These are phyloP conservation scores for Sprattus sprattus DNA, from an alignment of 2,113 vertebrate species.

Conservation along the genomic window DNA sequence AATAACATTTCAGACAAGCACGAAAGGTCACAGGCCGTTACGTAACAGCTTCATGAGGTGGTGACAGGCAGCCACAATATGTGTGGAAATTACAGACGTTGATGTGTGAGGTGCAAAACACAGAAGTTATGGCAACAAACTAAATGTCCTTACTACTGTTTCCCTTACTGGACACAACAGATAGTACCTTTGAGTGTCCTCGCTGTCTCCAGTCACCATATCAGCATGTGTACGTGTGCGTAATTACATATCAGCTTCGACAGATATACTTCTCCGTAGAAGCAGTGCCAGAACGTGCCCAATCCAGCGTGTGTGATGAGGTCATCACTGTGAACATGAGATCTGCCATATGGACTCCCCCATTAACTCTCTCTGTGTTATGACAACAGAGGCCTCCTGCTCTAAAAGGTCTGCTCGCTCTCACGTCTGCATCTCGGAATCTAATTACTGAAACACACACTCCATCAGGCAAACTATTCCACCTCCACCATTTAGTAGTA, in stretches of 20 bases:
- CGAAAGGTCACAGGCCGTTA: neutral
- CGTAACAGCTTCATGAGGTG: conserved; percentile 5
- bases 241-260: neutral
- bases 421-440: neutral
- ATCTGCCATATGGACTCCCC: conserved; percentile 52
- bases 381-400: conserved; percentile 31
- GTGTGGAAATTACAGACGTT: neutral
- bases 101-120: neutral
- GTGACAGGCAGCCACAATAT: neutral
- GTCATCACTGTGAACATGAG: conserved; percentile 26
- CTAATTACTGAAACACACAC: neutral
- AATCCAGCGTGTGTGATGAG: neutral
- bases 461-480: neutral
- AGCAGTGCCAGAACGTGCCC: neutral
- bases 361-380: conserved; percentile 30
- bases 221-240: neutral
- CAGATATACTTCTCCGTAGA: neutral
- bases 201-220: neutral
- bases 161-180: neutral
- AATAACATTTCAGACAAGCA: neutral
- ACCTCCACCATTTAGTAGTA: neutral
- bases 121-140: neutral
- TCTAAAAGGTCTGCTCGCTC: neutral
- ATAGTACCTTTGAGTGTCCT: neutral
- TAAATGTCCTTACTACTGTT: neutral